A percentile compares a stretch with the other conserved stretches of the same genome.
phyloP scores from a whole-genome alignment of 1,140 invertebrate species.

The Eciton burchellii region DNA sequence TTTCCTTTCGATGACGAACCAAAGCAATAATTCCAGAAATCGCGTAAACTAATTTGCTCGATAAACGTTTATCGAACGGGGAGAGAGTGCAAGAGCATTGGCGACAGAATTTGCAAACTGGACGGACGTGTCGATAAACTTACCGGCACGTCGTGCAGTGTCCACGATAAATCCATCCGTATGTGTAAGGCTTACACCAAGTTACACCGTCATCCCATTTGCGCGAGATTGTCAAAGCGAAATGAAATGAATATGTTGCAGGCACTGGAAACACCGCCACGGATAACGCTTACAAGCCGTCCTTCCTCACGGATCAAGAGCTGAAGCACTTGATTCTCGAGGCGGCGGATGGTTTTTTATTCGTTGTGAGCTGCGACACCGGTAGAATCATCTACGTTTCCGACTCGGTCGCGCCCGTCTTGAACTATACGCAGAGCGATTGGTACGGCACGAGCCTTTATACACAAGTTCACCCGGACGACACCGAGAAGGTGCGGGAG shows the following conservation, averaged over 20 bases:
- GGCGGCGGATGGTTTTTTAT: slow-evolving; percentile 99
- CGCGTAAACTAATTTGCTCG: background rate
- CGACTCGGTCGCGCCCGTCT: slow-evolving; percentile 98
- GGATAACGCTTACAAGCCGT: slow-evolving; percentile 98
- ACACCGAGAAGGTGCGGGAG: slow-evolving; percentile 98
- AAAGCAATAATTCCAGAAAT: background rate
- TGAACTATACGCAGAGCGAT: slow-evolving; percentile 98
- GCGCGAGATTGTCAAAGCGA: background rate
- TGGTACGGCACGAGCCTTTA: slow-evolving; percentile 98
- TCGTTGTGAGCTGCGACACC: slow-evolving; percentile 99
- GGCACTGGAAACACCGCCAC: slow-evolving; percentile 97
- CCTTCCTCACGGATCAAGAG: slow-evolving; percentile 99
- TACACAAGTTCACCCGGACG: slow-evolving; percentile 98
- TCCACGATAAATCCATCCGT: background rate
- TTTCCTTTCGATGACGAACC: background rate
- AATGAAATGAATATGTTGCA: slow-evolving; percentile 83
- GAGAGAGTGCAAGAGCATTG: background rate
- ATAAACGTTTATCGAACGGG: background rate
- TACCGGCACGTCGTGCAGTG: background rate
- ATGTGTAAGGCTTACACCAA: background rate
- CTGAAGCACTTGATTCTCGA: slow-evolving; percentile 99
- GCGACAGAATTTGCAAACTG: background rate
- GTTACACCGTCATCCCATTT: background rate
- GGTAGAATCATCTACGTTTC: slow-evolving; percentile 99
- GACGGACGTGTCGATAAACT: background rate